These are phyloP conservation scores for Drepana falcataria DNA, from an alignment of 2,888 invertebrate species.

Conservation along the genomic window DNA sequence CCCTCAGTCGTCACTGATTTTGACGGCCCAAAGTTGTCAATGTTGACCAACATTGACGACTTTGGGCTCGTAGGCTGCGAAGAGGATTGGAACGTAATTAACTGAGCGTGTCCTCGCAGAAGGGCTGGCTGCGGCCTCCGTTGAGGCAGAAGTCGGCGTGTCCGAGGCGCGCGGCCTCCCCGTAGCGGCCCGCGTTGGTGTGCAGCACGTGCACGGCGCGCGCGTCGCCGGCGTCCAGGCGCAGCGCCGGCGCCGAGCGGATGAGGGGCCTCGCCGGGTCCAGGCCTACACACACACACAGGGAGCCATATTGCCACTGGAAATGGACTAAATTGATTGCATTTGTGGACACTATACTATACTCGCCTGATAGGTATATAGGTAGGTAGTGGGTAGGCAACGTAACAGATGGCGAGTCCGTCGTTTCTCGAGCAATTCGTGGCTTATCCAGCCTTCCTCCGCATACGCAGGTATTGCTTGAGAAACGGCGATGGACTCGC, in stretches of 20 bases:
- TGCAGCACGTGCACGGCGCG: constrained; percentile 87
- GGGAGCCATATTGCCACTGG: background rate
- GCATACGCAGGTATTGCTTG: too few relatives aligned
- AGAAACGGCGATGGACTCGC: too few relatives aligned
- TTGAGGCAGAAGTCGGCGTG: constrained; percentile 90
- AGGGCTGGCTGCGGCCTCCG: constrained; percentile 87
- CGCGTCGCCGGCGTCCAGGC: constrained; percentile 85
- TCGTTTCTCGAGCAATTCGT: too few relatives aligned
- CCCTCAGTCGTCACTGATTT: too few relatives aligned
- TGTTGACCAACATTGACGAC: too few relatives aligned
- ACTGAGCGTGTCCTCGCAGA: constrained; percentile 85
- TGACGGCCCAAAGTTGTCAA: too few relatives aligned
- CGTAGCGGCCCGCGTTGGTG: constrained; percentile 89
- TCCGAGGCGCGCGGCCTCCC: constrained; percentile 84
- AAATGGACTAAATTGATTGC: background rate
- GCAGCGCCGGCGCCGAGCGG: constrained; percentile 79
- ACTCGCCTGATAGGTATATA: too few relatives aligned
- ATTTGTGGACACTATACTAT: too few relatives aligned
- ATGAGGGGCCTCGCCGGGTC: constrained; percentile 88
- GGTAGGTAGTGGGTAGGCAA: too few relatives aligned
- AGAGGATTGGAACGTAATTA: background rate
- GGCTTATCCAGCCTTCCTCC: too few relatives aligned
- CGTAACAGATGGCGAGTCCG: too few relatives aligned
- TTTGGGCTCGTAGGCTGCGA: too few relatives aligned
- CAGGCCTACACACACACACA: constrained; percentile 60